Base-by-base conservation (phyloP, 2,888 invertebrate species). In the Dynastes tityus region DNA sequence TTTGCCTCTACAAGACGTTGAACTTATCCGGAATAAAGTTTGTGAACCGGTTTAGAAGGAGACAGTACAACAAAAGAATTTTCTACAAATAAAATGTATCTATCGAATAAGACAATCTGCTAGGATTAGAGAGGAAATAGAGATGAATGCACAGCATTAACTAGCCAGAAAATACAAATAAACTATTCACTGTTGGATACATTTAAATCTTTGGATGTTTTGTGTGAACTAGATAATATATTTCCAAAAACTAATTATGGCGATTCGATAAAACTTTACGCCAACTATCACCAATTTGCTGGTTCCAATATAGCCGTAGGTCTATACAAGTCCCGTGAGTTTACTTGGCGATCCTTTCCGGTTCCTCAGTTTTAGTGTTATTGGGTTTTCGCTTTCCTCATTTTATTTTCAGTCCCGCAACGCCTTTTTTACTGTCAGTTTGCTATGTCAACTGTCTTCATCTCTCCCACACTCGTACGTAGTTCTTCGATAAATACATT, bases 291-390 rank as follows among this genome's bases (percentile, higher is more conserved):
- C 22, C 55, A 55, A 55, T n/a, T 16, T 6, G 45, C n/a, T 22
- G 11, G n/a, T 5, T 55, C 55, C 55, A 16, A 55, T 55, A 55
- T 22, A n/a, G 13, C 55, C 16, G 55, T 55, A 4, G 55, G 22
- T 22, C n/a, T 55, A 16, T 55, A 22, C 22, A 55, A 55, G 13
- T 37, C 63, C 37, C 64, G 37, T n/a, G 37, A 22, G 29, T 64
- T 64, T 37, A 64, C 64, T 37, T n/a, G 6, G 64, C 9, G 29
- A 64, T 64, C 64, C 64, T 9, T 64, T 29, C 64, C 37, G 64
- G 64, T 64, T 64, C 32, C 64, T n/a, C 32, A 64, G 64, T 32
- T 64, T 64, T 64, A 64, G 32, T 64, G 64, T n/a, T 64, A 64
- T 64, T 37, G 32, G 11, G 13, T 32, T 64, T 64, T 64, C 37